Evolutionary conservation across 2,888 invertebrate species (phyloP).

Genomic region (Oligia latruncula): DNA sequence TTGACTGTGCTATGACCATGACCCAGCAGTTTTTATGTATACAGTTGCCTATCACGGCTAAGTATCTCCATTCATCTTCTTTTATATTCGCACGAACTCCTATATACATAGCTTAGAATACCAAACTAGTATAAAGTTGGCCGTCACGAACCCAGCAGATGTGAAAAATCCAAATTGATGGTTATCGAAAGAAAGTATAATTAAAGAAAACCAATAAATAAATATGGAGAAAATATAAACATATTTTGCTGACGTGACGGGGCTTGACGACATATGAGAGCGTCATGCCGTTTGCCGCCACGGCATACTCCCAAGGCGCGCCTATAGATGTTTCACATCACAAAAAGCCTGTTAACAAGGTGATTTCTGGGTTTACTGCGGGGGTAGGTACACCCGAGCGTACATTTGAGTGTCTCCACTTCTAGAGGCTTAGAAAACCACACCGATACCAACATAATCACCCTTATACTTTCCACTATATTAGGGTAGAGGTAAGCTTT

Average conservation of each 20-base stretch:
- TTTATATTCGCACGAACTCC: background rate
- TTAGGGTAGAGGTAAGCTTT: conserved; percentile 2
- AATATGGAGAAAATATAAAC: background rate
- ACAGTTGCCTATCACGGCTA: background rate
- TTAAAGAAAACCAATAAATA: background rate
- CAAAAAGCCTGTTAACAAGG: background rate
- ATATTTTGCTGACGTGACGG: background rate
- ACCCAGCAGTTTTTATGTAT: background rate
- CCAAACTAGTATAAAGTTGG: background rate
- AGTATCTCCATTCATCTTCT: background rate
- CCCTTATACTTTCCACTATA: background rate
- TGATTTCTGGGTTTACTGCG: background rate
- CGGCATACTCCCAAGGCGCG: background rate
- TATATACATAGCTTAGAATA: background rate
- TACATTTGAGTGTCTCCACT: background rate
- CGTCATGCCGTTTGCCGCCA: background rate
- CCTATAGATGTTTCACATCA: no score
- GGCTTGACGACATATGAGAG: background rate
- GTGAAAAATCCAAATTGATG: background rate
- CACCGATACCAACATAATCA: conserved; percentile 3
- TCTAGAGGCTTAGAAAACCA: conserved; percentile 3
- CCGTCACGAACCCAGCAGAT: background rate
- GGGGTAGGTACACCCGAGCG: background rate
- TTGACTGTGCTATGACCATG: background rate
- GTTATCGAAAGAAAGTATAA: background rate